Evolutionary conservation across 2,888 invertebrate species (phyloP), one percentile per base, ranked within the genome.

Genomic region (Melanostoma scalare): DNA sequence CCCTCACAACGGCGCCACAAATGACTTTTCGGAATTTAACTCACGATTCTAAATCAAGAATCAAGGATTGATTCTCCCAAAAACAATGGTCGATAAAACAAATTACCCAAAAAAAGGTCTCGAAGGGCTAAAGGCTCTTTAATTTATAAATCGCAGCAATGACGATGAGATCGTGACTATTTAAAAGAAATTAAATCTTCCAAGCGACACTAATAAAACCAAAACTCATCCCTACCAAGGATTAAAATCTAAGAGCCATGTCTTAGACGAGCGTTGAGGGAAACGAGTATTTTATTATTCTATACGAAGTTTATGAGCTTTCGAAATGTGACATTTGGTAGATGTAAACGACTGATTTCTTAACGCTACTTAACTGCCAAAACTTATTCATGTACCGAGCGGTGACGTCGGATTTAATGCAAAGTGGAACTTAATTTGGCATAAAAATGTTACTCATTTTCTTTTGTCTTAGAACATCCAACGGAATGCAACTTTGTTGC

Each of bases 101-200:
- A 78, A 82, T 69, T 53, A 73, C 65, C 73, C 65, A 69, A 73
- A 73, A 68, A 78, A 65, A 44, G 69, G 33, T 65, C 72, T 40
- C 33, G 33, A 31, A 42, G 8, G n/a, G 53, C 52, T 9, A 8
- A 31, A 6, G 30, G 40, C 30, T 3, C 40, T 31, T 58, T 42
- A 20, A 20, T 10, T 8, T 8, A 60, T 46, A 60, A 30, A 50
- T 50, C 63, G 38, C 30, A 71, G 65, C 40, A 55, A 48, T 53
- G 30, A 74, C 0, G 48, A 53, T 67, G 48, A 46, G 50, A 72
- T 81, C 78, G 71, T 82, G 82, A 82, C 78, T 69, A 74, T 82
- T 78, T 82, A 69, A 63, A 82, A n/a, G 20, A 58, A 82, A 82
- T 78, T 78, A 58, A 78, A 82, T 69, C 31, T n/a, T 44, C n/a